These are phyloP conservation scores for Passer domesticus DNA, from an alignment of 2,113 vertebrate genomes.

Conservation along the genomic window DNA sequence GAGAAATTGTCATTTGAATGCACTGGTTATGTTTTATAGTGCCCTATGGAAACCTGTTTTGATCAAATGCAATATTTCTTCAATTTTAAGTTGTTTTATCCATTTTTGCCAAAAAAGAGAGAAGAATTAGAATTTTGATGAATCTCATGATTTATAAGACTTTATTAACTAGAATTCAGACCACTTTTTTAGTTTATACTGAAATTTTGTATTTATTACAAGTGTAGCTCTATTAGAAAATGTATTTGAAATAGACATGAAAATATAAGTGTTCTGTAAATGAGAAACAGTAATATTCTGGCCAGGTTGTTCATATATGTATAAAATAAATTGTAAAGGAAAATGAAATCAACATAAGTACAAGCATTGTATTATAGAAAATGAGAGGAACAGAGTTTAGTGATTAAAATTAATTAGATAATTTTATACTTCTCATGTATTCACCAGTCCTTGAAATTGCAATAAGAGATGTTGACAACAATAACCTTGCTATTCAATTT, in stretches of 20 bases:
- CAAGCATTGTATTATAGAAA: not conserved
- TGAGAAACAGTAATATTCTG: not conserved
- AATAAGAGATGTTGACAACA: not conserved
- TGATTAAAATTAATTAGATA: constrained; percentile 3
- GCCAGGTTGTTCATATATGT: not conserved
- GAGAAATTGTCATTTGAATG: not conserved
- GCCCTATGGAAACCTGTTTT: not conserved
- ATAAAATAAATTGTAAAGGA: not conserved
- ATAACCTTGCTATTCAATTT: not conserved
- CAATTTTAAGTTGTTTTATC: not conserved
- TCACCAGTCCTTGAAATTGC: not conserved
- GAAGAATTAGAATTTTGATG: not conserved
- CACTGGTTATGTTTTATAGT: not conserved
- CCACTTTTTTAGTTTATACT: not conserved
- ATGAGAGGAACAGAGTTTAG: not conserved
- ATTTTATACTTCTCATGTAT: not conserved
- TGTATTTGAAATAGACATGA: not conserved
- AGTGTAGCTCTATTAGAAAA: not conserved
- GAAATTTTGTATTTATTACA: not conserved
- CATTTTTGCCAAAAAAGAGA: not conserved
- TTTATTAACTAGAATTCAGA: not conserved
- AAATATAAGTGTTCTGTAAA: not conserved
- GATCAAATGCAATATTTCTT: not conserved
- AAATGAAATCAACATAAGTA: not conserved
- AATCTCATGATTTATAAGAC: not conserved